Conservation (phyloP, 2,888 invertebrate species). For the Autographa pulchrina region DNA sequence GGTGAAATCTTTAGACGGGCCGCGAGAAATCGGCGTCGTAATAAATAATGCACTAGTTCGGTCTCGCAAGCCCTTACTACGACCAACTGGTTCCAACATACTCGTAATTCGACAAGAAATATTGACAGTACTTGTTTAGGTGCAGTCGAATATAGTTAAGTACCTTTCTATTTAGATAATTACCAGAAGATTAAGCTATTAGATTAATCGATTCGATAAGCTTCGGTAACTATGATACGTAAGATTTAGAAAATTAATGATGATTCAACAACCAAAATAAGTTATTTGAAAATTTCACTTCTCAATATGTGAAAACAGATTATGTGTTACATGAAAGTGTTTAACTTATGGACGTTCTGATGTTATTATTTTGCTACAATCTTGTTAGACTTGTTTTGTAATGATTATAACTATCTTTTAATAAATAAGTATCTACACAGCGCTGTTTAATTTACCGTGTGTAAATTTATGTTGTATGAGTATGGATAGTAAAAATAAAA, state of each 20-base stretch:
- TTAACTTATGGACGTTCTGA: not conserved
- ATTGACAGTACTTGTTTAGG: slow-evolving; percentile 62
- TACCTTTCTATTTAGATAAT: slow-evolving; percentile 59
- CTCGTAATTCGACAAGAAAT: slow-evolving; percentile 72
- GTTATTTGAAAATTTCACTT: slow-evolving; percentile 38
- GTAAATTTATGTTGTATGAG: too few species aligned
- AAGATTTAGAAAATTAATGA: slow-evolving; percentile 53
- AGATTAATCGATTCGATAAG: slow-evolving; percentile 59
- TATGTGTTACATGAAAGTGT: slow-evolving; percentile 5
- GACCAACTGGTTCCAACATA: slow-evolving; percentile 75
- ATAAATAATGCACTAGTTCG: slow-evolving; percentile 88
- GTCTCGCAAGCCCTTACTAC: slow-evolving; percentile 80
- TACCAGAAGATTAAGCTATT: slow-evolving; percentile 57
- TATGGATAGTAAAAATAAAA: too few species aligned
- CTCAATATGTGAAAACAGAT: slow-evolving; percentile 14
- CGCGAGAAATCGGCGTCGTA: slow-evolving; percentile 84
- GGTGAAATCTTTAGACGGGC: slow-evolving; percentile 84
- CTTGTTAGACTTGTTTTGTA: not conserved
- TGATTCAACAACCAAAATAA: slow-evolving; percentile 36
- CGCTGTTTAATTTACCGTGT: too few species aligned
- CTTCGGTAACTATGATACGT: slow-evolving; percentile 48
- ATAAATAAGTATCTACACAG: too few species aligned
- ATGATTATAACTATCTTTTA: too few species aligned
- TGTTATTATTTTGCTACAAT: not conserved
- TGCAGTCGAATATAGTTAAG: slow-evolving; percentile 56